Evolutionary conservation across 2,113 vertebrate genomes (phyloP), one percentile per base, ranked within the genome.

Genomic region (Atractosteus spatula): DNA sequence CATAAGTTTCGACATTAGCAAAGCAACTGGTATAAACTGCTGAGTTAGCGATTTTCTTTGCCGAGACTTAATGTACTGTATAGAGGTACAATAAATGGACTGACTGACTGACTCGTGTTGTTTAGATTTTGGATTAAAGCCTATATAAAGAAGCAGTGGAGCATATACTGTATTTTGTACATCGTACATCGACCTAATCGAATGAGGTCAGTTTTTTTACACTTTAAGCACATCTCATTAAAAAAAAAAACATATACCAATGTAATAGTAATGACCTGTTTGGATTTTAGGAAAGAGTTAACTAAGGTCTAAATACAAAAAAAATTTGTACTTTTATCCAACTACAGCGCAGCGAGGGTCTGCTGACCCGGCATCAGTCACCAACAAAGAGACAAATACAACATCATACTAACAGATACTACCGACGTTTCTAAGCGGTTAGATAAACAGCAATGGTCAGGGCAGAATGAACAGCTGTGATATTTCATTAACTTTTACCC

Each of bases 401-500:
- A 41, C 41, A 66, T 10, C 10, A 14, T 5, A 43, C 14, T 66
- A 41, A 44, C 12, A 10, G 17, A 41, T 8, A 41, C 13, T 41
- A 17, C 14, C 13, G 43, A 45, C 7, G 64, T 66, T 66, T 66
- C 64, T 7, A 66, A 14, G 54, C 45, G 12, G 8, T 10, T 8
- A 55, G 47, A 55, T 54, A 55, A 68, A 54, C 51, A 68, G 3
- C 47, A 68, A 29, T 47, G n/a, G 14, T 41, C n/a, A 41, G 66
- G 47, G 16, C 7, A 55, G 16, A 55, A 54, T 55, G 10, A 13
- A 68, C n/a, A 3, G 66, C 12, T 14, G 57, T 0, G 8, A 29
- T 17, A 68, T 68, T 55, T 41, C 47, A 55, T 68, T 8, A 68
- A 66, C 51, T 68, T 55, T 68, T 54, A 29, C 17, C 29, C 16